Evolutionary conservation across 2,888 invertebrate species (phyloP), one percentile per base, ranked within the genome.

Genomic region (Poecilobothrus nobilitatus): DNA sequence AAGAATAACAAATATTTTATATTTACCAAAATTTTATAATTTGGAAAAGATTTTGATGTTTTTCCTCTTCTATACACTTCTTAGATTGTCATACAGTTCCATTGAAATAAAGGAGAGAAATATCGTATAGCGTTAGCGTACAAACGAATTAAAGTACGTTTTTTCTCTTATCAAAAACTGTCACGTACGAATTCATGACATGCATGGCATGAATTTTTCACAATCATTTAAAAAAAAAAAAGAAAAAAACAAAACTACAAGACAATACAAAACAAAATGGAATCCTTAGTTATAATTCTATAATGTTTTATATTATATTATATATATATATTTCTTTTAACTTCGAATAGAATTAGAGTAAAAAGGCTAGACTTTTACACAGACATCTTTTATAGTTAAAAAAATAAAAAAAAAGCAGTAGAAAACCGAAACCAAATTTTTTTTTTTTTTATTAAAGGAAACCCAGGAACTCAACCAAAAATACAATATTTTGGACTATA

Each of bases 11-110:
- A n/a, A n/a, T n/a, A n/a, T n/a, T n/a, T n/a, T n/a, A 6, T 44
- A 44, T 44, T 44, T 44, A 44, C 44, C 44, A 44, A n/a, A n/a
- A 44, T 44, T 44, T 44, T 44, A 44, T 44, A 44, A 44, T 44
- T 44, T 12, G 44, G 44, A 44, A 44, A 44, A 44, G 44, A 44
- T 44, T 44, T 44, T 44, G 44, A 44, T 44, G 44, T 7, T 44
- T 44, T 44, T 12, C 12, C n/a, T n/a, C n/a, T n/a, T n/a, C n/a
- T n/a, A n/a, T n/a, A n/a, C n/a, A n/a, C n/a, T n/a, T n/a, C n/a
- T n/a, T n/a, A n/a, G n/a, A n/a, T n/a, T n/a, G n/a, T n/a, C n/a
- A n/a, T n/a, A n/a, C n/a, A n/a, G n/a, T n/a, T n/a, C n/a, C n/a
- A n/a, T n/a, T n/a, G n/a, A n/a, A n/a, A n/a, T n/a, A n/a, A n/a